phyloP scores from a whole-genome alignment of 2,888 invertebrate species.

The Synanthedon formicaeformis region DNA sequence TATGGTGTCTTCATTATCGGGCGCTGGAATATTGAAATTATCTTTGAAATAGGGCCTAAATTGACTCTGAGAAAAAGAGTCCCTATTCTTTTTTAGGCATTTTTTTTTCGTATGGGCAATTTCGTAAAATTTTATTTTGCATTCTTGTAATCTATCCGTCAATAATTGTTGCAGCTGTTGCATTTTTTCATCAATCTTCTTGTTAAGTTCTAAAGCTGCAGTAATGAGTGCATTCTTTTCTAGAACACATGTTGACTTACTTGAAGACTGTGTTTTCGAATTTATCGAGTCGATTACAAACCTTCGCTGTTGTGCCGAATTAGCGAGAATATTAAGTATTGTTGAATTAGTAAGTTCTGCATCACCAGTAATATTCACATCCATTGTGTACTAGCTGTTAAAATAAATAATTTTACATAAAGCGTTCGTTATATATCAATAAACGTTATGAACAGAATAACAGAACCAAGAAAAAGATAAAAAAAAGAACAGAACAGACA shows the following conservation, averaged over 20 bases:
- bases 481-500: too few relatives aligned
- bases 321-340: slow-evolving; percentile 13
- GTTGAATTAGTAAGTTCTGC: slow-evolving; percentile 1
- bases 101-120: slow-evolving; percentile 12
- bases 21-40: slow-evolving; percentile 52
- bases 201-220: slow-evolving; percentile 41
- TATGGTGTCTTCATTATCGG: slow-evolving; percentile 73
- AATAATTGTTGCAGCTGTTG: slow-evolving; percentile 35
- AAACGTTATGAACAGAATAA: too few relatives aligned
- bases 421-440: too few relatives aligned
- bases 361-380: slow-evolving; percentile 3
- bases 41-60: slow-evolving; percentile 79
- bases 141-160: slow-evolving; percentile 30
- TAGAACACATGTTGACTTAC: not conserved
- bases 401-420: too few relatives aligned
- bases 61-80: slow-evolving; percentile 41
- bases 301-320: not conserved
- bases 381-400: too few relatives aligned
- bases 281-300: not conserved
- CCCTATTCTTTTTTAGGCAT: slow-evolving; percentile 12
- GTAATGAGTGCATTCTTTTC: slow-evolving; percentile 14
- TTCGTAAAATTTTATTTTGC: slow-evolving; percentile 29
- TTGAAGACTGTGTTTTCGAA: not conserved
- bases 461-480: too few relatives aligned
- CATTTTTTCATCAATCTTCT: slow-evolving; percentile 38